Conservation (phyloP, 2,797 vertebrate species). For the Ceryle rudis region DNA sequence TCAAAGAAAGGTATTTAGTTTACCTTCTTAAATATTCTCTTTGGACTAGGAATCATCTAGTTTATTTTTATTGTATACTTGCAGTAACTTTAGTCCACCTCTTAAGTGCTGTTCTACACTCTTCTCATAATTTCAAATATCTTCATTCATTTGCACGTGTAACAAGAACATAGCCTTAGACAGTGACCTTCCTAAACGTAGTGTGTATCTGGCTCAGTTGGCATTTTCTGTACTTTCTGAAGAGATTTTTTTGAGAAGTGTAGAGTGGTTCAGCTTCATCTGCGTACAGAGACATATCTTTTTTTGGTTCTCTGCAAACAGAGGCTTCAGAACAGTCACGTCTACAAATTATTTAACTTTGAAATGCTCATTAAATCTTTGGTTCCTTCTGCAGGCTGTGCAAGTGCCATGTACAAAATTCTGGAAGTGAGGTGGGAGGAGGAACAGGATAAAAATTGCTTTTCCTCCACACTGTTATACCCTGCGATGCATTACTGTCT, state of each 20-base stretch:
- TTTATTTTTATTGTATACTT: not conserved
- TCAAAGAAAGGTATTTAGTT: not conserved
- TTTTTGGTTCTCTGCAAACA: conserved; percentile 13
- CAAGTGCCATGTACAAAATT: not conserved
- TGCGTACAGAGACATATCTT: not conserved
- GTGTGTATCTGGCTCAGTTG: not conserved
- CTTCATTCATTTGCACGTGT: not conserved
- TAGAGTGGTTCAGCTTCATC: not conserved
- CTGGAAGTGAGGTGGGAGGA: not conserved
- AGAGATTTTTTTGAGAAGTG: not conserved
- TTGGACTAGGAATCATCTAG: not conserved
- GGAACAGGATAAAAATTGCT: not conserved
- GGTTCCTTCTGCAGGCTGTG: conserved; percentile 24
- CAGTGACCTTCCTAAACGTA: not conserved
- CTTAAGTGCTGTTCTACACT: not conserved
- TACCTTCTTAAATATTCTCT: not conserved
- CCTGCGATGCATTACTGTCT: not conserved
- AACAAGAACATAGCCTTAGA: not conserved
- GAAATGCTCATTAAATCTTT: conserved; percentile 41
- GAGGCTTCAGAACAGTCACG: conserved; percentile 22
- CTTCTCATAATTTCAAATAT: not conserved
- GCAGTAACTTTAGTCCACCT: not conserved
- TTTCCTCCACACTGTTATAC: not conserved
- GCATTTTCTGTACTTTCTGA: not conserved
- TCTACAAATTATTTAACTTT: conserved; percentile 41